Conservation (phyloP, 1,140 invertebrate genomes). For the Pemphigus obesinymphae region DNA sequence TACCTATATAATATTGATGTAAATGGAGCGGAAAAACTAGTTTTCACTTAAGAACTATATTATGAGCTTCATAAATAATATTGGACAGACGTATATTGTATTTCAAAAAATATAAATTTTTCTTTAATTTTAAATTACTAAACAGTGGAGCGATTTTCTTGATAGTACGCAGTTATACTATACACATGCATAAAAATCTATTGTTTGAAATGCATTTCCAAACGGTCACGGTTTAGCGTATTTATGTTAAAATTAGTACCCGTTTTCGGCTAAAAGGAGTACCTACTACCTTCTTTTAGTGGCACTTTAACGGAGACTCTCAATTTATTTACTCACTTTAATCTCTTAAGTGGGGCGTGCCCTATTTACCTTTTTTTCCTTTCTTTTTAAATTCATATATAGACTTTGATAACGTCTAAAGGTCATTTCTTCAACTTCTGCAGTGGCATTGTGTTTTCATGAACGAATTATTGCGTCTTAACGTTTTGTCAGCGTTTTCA, state of each 20-base stretch:
- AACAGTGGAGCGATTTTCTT: no score
- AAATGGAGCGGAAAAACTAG: neutral
- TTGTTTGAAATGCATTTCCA: neutral
- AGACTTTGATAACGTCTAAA: neutral
- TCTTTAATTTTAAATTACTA: no score
- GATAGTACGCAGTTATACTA: no score
- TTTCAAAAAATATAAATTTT: no score
- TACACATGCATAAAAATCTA: neutral
- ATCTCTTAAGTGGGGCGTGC: neutral
- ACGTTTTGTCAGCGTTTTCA: no score
- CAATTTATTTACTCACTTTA: slow-evolving; percentile 2
- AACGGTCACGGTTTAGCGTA: neutral
- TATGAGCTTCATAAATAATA: neutral
- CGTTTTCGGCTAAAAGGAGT: neutral
- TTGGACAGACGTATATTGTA: no score
- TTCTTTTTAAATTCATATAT: neutral
- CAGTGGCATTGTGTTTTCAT: neutral
- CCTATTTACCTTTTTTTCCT: neutral
- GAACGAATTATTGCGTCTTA: no score
- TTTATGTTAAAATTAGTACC: neutral
- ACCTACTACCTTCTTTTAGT: no score
- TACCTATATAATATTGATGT: neutral
- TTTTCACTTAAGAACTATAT: neutral
- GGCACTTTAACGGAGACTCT: neutral
- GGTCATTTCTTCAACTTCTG: neutral